phyloP scores from a whole-genome alignment of 2,888 invertebrate species.

The Campaea margaritaria region DNA sequence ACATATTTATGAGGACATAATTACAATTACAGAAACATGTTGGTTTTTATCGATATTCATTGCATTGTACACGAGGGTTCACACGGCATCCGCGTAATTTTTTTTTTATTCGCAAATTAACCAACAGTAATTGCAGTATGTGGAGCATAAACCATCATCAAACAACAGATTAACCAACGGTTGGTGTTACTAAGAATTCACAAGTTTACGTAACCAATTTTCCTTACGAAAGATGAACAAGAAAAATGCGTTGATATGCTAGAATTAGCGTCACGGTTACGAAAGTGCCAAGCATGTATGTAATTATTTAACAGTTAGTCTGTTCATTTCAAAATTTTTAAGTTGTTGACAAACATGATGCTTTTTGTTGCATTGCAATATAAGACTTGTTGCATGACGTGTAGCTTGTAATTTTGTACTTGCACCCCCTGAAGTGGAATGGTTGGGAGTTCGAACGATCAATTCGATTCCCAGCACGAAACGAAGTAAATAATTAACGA shows the following conservation, averaged over 20 bases:
- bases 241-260: conserved; percentile 43
- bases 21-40: conserved; percentile 18
- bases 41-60: conserved; percentile 24
- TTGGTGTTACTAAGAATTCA: conserved; percentile 25
- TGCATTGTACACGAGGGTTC: conserved; percentile 41
- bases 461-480: no score
- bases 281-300: conserved; percentile 36
- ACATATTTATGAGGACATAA: not conserved
- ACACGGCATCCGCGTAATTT: conserved; percentile 50
- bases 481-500: no score
- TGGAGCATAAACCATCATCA: conserved; percentile 59
- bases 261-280: conserved; percentile 45
- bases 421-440: not conserved
- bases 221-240: conserved; percentile 50
- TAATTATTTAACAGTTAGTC: conserved; percentile 39
- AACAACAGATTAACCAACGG: no score
- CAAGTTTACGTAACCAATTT: conserved; percentile 56
- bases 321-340: conserved; percentile 39
- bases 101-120: conserved; percentile 46
- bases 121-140: conserved; percentile 59
- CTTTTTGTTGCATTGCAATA: not conserved
- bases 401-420: not conserved
- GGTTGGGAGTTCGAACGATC: no score
- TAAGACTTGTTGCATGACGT: not conserved
- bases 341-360: conserved; percentile 15